Conservation (phyloP, 2,888 invertebrate species). For the Portevinia maculata region DNA sequence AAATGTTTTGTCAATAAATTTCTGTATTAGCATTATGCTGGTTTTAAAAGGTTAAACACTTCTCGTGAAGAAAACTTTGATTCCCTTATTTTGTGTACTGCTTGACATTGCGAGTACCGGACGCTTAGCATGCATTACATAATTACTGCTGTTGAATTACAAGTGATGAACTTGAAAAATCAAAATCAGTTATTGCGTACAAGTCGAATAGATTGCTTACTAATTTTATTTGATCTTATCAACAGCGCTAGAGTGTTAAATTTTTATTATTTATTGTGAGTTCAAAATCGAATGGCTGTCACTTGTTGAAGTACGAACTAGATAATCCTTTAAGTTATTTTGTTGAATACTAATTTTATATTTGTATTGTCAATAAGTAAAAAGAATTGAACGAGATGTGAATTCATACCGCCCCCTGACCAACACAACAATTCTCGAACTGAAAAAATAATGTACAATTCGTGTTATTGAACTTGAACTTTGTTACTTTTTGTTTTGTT, state of each 20-base stretch:
- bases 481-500: background rate
- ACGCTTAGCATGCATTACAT: constrained; percentile 33
- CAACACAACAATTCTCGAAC: background rate
- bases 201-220: constrained; percentile 47
- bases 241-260: constrained; percentile 13
- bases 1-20: constrained; percentile 71
- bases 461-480: constrained; percentile 52
- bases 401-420: constrained; percentile 11
- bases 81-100: constrained; percentile 18
- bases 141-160: constrained; percentile 34
- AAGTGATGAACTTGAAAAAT: constrained; percentile 46
- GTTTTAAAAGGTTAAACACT: constrained; percentile 19
- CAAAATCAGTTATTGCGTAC: constrained; percentile 38
- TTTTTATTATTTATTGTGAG: constrained; percentile 45
- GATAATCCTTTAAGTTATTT: constrained; percentile 26
- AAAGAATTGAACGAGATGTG: background rate
- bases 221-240: constrained; percentile 36
- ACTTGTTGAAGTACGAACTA: constrained; percentile 45
- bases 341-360: constrained; percentile 54
- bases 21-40: background rate
- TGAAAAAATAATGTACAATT: background rate
- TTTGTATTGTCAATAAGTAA: constrained; percentile 5
- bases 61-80: background rate
- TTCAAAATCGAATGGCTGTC: constrained; percentile 40
- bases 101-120: constrained; percentile 55